These are phyloP conservation scores for Acrocephalus arundinaceus DNA, from an alignment of 2,113 vertebrate species.

Conservation along the genomic window DNA sequence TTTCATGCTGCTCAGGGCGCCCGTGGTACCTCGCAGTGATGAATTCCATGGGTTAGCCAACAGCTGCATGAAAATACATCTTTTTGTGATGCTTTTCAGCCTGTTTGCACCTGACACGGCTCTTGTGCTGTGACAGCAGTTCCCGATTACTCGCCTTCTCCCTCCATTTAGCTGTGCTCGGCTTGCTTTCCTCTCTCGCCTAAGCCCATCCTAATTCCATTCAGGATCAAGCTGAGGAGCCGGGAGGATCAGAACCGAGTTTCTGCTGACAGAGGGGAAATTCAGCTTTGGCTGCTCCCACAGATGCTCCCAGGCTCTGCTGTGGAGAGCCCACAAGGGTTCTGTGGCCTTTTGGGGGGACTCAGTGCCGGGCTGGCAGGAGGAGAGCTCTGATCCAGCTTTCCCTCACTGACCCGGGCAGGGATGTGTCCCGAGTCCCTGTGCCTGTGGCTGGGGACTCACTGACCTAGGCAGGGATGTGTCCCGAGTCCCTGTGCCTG, in stretches of 20 bases:
- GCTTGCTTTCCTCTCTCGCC: neutral
- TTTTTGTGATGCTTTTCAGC: constrained; percentile 16
- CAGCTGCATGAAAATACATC: constrained; percentile 18
- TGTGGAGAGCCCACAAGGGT: neutral
- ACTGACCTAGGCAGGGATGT: neutral
- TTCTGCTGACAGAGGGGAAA: neutral
- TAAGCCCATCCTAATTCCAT: neutral
- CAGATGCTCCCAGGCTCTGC: accelerated
- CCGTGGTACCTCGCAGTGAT: neutral
- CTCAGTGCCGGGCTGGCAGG: neutral
- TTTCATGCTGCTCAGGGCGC: constrained; percentile 9
- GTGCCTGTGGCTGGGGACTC: neutral
- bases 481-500: neutral
- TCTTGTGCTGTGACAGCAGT: neutral
- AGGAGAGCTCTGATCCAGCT: neutral
- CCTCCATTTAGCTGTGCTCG: neutral
- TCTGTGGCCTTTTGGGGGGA: accelerated
- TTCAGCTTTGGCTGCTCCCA: neutral
- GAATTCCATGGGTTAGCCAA: neutral
- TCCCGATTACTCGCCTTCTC: neutral
- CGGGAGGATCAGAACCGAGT: neutral
- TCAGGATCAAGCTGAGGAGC: neutral
- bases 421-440: neutral
- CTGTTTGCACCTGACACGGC: neutral
- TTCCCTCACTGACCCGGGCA: neutral